Evolutionary conservation across 2,888 invertebrate species (phyloP), one percentile per base, ranked within the genome.

Genomic region (Machimus rusticus): DNA sequence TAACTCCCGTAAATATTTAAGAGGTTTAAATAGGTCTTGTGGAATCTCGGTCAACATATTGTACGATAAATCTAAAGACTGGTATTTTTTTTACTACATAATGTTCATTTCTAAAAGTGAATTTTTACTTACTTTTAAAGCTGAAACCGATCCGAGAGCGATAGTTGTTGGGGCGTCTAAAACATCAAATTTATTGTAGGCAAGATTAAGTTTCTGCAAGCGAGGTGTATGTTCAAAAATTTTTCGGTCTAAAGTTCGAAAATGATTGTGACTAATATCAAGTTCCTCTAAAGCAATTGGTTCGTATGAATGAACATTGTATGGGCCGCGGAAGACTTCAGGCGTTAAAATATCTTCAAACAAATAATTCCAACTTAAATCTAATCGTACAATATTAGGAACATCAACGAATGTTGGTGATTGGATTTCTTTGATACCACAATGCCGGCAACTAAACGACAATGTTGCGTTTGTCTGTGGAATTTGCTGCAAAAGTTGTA

Each of bases 241-340:
- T 85, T 94, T 94, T 88, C 93, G 92, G 90, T 95, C 94, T 89
- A 96, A 90, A 4, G 94, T 94, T 90, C 94, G 94, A 86, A 96
- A 94, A 90, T 93, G 91, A 91, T 96, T 96, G 91, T 94, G 94
- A 23, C 95, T 94, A 57, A 96, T 92, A 91, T 95, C 94, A 39
- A 96, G 91, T 14, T 94, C 94, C 90, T 94, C 93, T 87, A 96
- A 89, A 0, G 93, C 93, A 66, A 96, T 94, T 81, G 94, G 94
- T 88, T 94, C 93, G 91, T 94, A 95, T 28, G 92, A 92, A 3
- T 93, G 93, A 86, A 93, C 92, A 88, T 93, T 93, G 91, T 95
- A 95, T 0, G 94, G 94, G 0, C 96, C 96, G 90, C 95, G 94
- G 91, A 96, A 96, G 87, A 95, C 94, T 89, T 95, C 95, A 28